Evolutionary conservation across 2,113 vertebrate species (phyloP).

Genomic region (Coptodon bakossiorum): DNA sequence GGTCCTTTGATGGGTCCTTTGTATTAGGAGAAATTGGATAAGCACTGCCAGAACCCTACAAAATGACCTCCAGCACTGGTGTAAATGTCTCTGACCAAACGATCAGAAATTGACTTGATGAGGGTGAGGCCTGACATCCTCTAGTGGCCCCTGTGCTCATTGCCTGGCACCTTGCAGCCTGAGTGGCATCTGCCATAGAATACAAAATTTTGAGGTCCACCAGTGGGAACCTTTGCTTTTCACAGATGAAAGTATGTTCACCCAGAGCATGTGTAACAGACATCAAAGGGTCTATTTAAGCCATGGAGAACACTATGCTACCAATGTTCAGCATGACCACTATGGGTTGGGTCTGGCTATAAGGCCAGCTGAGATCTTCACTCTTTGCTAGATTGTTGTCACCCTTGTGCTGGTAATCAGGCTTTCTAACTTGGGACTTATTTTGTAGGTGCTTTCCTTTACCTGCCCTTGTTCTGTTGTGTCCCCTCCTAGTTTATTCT

Average conservation of each 20-base stretch:
- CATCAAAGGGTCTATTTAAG: background rate
- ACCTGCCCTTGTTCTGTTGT: background rate
- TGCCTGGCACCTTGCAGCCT: background rate
- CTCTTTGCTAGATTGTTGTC: background rate
- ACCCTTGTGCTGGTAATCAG: background rate
- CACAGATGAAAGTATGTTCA: background rate
- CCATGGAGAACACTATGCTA: accelerated
- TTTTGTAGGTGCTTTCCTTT: background rate
- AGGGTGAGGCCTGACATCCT: background rate
- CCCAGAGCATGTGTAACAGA: background rate
- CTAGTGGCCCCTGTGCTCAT: accelerated
- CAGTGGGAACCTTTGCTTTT: background rate
- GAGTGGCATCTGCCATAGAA: background rate
- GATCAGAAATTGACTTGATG: background rate
- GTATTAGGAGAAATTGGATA: background rate
- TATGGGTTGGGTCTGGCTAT: background rate
- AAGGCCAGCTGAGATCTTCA: background rate
- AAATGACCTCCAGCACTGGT: background rate
- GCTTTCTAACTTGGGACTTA: background rate
- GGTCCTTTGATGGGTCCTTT: background rate
- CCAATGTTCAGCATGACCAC: background rate
- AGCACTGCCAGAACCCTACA: accelerated
- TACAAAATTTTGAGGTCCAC: background rate
- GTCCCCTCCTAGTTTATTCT: background rate
- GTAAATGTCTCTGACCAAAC: background rate